Evolutionary conservation across 2,113 vertebrate species (phyloP), one percentile per base, ranked within the genome.

Genomic region (Mohoua ochrocephala): DNA sequence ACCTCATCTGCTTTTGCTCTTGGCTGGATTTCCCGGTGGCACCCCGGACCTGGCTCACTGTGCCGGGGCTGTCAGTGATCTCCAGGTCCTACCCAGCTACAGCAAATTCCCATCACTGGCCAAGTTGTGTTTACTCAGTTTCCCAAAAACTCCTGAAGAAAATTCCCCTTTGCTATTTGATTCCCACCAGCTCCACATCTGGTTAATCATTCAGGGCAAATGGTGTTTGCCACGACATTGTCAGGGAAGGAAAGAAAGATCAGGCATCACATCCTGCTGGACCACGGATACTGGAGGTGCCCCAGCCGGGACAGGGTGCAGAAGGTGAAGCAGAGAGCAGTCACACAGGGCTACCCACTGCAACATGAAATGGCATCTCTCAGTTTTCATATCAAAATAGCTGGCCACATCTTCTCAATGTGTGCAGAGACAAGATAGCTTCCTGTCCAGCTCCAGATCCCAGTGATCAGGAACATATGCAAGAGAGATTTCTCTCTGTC

Each of bases 121-220:
- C 1, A 8, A 54, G n/a, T 4, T 42, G 33, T 31, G 5, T 39
- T 90, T 47, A 49, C 26, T 63, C 42, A 16, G 19, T 45, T 86
- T 87, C 63, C 42, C 21, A 53, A 49, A 49, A 89, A 44, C 6
- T 31, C 13, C 30, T 20, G 6, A 47, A 70, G 37, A 71, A 56
- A 79, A 35, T 3, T 76, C 24, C 17, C 24, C 24, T 45, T 61
- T 56, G 24, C 24, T 54, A 4, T 71, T 41, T 50, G 28, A 44
- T 57, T 60, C 13, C 52, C 2, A 2, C 7, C 41, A 64, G 26
- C 19, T 28, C 41, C 1, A 0, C 1, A 1, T n/a, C 65, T 52
- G 41, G 13, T 60, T 84, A 64, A 39, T 41, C 42, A 35, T 27
- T 7, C 13, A 13, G 30, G 20, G 11, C 28, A 82, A 85, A 70